Evolutionary conservation across 2,797 vertebrate genomes (phyloP), one percentile per base, ranked within the genome.

Genomic region (Hypotaenidia okinawae): DNA sequence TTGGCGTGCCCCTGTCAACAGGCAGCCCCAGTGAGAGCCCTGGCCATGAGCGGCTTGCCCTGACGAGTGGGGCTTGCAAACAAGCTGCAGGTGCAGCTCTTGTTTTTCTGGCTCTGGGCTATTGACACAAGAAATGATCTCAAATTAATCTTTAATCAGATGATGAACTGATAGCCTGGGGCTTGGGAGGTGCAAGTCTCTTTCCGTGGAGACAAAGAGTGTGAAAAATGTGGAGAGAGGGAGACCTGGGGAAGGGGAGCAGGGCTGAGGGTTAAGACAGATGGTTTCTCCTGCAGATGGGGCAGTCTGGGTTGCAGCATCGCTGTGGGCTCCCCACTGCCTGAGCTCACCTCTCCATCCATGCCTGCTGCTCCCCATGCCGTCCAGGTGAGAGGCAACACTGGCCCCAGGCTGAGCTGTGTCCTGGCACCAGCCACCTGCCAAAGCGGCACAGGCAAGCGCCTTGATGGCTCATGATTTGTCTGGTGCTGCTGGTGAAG

Each of bases 31-130:
- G 55, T 59, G 82, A 95, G 51, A 94, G 86, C 74, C 89, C 86
- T 9, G 41, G 97, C 97, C 93, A 92, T 97, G 96, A 96, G 93
- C 96, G 91, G 95, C 80, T 96, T 22, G 0, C 91, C 93, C 93
- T 93, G 86, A 95, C 86, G 69, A 94, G 64, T 2, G 3, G 67
- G 77, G 80, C 91, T 90, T 94, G 84, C 96, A 97, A 96, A 97
- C 96, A 97, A 86, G 35, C 87, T 91, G 97, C 97, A 98, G 97
- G 97, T 97, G 97, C 93, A 96, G 89, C 87, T 69, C 72, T 96
- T 97, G 96, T 96, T 89, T 93, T 52, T 76, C 52, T 16, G 19
- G 39, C 93, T 92, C 83, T 45, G 86, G 92, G 82, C 89, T 89
- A 72, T 86, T 91, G 94, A 97, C 93, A 93, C 0, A 13, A 83